Base-by-base conservation (phyloP, 2,113 vertebrate genomes). In the Pithys albifrons region DNA sequence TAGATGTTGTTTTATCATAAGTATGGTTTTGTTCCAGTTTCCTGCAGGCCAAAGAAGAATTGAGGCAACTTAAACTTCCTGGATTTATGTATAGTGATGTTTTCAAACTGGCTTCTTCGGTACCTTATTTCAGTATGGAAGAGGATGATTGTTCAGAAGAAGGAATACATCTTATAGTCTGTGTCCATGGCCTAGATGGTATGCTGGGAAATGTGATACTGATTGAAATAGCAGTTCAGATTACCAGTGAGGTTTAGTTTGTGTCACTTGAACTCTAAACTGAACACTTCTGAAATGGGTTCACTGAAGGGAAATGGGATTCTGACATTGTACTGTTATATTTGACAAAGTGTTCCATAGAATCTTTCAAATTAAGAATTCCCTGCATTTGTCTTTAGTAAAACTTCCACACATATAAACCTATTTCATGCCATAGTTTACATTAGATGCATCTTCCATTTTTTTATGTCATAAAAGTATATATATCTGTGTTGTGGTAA, bases 131-230 rank as follows among this genome's bases (percentile, higher is more conserved):
- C 95, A 99, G 99, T 93, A 88, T 98, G 96, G 99, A 99, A 96
- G 99, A 99, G 19, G 99, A 99, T 67, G 99, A 99, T 70, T 96
- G 97, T 86, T 98, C 98, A 94, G 99, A 99, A 70, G 99, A 99
- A 81, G 99, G 99, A 89, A 99, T 99, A 65, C 99, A 99, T 95
- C 98, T 99, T 31, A 98, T 99, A 88, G 99, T 99, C 86, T 99
- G 99, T 70, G 99, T 99, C 39, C 99, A 99, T 48, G 99, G 99
- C 64, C 97, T 99, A 33, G 99, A 99, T 64, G 99, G 99, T 99
- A 98, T 27, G 98, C 86, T 95, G 74, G 52, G 69, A 72, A 37
- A 58, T 52, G 62, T 62, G 17, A 35, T 90, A 64, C 46, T 74
- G 61, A 48, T 29, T 41, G 65, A 87, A 59, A 72, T 2, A 52